phyloP scores from a whole-genome alignment of 2,888 invertebrate genomes.

The Phania funesta region DNA sequence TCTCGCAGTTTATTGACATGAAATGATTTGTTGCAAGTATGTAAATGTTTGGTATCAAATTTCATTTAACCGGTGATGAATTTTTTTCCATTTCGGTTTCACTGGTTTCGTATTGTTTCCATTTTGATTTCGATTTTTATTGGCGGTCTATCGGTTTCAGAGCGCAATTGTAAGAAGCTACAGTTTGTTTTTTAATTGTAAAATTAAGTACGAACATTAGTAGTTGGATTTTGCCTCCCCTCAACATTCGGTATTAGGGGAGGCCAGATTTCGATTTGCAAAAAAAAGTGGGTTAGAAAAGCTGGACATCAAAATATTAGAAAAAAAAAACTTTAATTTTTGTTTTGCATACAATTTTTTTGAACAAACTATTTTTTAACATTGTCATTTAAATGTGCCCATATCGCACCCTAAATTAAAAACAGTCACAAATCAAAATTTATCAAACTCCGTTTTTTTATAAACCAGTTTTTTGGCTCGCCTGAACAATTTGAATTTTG shows the following conservation, averaged over 20 bases:
- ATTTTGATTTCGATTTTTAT: background rate
- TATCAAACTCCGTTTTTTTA: no score
- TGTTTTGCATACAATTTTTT: no score
- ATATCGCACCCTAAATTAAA: no score
- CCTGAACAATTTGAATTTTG: no score
- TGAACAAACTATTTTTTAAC: no score
- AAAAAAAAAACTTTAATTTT: no score
- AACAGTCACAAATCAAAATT: no score
- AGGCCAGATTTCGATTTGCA: background rate
- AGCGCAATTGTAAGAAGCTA: background rate
- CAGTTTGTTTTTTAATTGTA: conserved; percentile 23
- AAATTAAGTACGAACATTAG: background rate
- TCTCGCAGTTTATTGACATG: conserved; percentile 61
- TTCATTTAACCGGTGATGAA: conserved; percentile 39
- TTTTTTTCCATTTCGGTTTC: conserved; percentile 30
- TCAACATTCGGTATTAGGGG: no score
- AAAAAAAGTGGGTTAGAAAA: no score
- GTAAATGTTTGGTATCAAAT: conserved; percentile 58
- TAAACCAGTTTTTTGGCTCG: no score
- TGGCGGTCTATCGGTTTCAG: background rate
- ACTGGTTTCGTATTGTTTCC: conserved; percentile 24
- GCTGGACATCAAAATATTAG: no score
- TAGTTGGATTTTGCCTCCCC: background rate
- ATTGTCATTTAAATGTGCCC: no score
- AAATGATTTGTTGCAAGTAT: conserved; percentile 46